A percentile compares a stretch with the other conserved stretches of the same genome.
Evolutionary conservation across 2,113 vertebrate species (phyloP).

Genomic region (Thamnophis sirtalis): DNA sequence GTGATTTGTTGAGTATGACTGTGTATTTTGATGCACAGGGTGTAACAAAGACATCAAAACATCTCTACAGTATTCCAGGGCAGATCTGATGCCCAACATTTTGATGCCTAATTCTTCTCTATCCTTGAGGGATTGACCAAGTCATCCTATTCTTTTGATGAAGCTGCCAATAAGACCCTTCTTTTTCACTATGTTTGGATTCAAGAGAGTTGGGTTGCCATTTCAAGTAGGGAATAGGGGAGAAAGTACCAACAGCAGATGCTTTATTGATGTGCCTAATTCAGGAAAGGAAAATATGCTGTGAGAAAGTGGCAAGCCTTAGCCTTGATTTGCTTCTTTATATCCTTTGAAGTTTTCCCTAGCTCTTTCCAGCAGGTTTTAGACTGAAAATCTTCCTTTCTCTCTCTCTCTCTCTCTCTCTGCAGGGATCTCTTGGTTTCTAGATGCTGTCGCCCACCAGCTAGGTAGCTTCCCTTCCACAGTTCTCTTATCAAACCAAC

Average conservation of each 20-base stretch:
- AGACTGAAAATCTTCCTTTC: not conserved
- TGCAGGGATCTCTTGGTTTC: not conserved
- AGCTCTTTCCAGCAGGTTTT: constrained; percentile 2
- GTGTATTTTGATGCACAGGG: not conserved
- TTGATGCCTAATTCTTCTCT: not conserved
- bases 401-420: rapidly evolving
- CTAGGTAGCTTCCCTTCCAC: not conserved
- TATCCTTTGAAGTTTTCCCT: constrained; percentile 24
- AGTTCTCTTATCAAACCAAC: not conserved
- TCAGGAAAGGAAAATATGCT: not conserved
- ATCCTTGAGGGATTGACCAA: not conserved
- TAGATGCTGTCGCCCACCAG: constrained; percentile 8
- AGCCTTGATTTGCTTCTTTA: constrained; percentile 25
- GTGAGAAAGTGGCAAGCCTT: constrained; percentile 13
- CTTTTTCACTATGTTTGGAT: not conserved
- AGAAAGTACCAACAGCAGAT: not conserved
- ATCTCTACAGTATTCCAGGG: not conserved
- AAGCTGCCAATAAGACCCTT: not conserved
- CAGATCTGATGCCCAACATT: not conserved
- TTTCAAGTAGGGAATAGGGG: not conserved
- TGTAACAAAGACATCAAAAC: not conserved
- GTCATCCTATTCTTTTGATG: not conserved
- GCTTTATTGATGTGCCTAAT: constrained; percentile 3
- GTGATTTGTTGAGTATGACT: not conserved
- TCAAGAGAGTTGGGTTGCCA: constrained; percentile 8